Base-by-base conservation (phyloP, 2,113 vertebrate species). In the Rhineura floridana region DNA sequence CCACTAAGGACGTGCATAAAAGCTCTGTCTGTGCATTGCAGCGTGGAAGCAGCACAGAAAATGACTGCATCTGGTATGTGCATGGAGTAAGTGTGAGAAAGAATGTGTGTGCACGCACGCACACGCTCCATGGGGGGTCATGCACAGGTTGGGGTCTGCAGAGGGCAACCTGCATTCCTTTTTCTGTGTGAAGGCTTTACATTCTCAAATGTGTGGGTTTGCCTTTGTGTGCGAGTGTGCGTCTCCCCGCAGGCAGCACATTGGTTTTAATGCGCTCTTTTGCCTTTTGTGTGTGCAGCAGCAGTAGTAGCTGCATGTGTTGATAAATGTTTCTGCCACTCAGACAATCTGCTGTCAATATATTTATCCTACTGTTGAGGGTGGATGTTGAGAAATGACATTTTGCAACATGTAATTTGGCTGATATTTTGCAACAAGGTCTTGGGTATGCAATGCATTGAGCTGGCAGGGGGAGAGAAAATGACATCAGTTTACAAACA, bases 391-490 rank as follows among this genome's bases (percentile, higher is more conserved):
- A 69, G 88, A 75, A 89, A 77, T 67, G 46, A 33, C 46, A 67
- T 81, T 89, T 82, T 52, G 78, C 70, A 89, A 46, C 44, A 59
- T 52, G 78, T 44, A 28, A n/a, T 63, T 6, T 46, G 50, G 48
- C 63, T 59, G 87, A 48, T 63, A 59, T 85, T 76, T 89, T 86
- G 84, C 59, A 89, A 89, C 44, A 9, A 63, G 79, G 79, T 79
- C 52, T 36, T 11, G 11, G 28, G 65, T 48, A 21, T 3, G 63
- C 33, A 28, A 2, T 5, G 67, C 23, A 13, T 0, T 28, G 65
- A 33, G 9, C 7, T n/a, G n/a, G 36, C 2, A 48, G 33, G 50
- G 13, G 15, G 25, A 39, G 28, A 69, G 15, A 25, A 2, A 19
- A 55, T 15, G 6, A 75, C 12, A n/a, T 21, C 52, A 21, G 70